Evolutionary conservation across 2,888 invertebrate species (phyloP).

Genomic region (Sphaeridia pumilis): DNA sequence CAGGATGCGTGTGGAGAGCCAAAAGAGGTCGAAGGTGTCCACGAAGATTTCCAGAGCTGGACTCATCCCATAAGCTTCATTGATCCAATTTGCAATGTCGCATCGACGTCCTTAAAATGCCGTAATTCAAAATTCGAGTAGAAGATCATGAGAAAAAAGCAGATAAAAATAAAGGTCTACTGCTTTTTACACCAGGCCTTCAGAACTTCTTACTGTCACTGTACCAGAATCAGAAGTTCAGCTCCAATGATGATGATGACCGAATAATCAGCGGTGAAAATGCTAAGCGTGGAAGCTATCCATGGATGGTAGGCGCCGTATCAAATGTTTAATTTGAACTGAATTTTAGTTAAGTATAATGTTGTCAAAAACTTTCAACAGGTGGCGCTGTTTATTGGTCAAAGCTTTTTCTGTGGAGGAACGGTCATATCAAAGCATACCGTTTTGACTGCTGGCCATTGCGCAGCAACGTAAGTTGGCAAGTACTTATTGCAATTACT

Average conservation of each 20-base stretch:
- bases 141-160: too few species aligned
- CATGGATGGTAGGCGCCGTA: neutral
- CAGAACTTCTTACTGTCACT: neutral
- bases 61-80: neutral
- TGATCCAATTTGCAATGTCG: neutral
- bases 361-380: neutral
- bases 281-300: neutral
- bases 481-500: neutral
- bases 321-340: neutral
- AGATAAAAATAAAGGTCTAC: too few species aligned
- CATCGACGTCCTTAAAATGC: neutral
- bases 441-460: conserved; percentile 6
- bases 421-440: conserved; percentile 1
- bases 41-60: neutral
- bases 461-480: neutral
- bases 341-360: neutral
- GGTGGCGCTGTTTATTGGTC: conserved; percentile 5
- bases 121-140: too few species aligned
- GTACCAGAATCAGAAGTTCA: neutral
- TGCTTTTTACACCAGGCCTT: too few species aligned
- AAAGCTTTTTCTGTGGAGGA: conserved; percentile 10
- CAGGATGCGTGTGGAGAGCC: neutral
- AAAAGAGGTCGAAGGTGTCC: neutral
- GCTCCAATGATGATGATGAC: neutral
- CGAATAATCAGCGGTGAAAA: neutral